Evolutionary conservation across 2,797 vertebrate genomes (phyloP).

Genomic region (Enteromius unitaeniatus): DNA sequence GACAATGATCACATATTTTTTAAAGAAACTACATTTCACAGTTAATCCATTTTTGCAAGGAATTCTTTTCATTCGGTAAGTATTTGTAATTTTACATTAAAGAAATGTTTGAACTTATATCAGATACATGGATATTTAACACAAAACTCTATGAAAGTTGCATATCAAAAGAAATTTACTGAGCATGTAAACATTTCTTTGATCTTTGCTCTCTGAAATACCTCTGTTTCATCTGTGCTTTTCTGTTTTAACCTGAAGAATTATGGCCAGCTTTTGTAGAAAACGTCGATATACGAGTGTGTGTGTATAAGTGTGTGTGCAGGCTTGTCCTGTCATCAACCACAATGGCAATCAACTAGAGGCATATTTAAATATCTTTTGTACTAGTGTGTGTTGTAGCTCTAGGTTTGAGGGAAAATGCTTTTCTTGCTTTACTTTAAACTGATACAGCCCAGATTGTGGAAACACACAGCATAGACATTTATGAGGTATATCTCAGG

Average conservation of each 20-base stretch:
- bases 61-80: not conserved
- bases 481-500: constrained; percentile 11
- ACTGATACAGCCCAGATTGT: constrained; percentile 8
- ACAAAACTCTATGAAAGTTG: not conserved
- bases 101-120: not conserved
- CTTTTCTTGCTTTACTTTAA: constrained; percentile 2
- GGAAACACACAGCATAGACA: constrained; percentile 7
- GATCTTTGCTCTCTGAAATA: constrained; percentile 76
- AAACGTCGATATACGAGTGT: constrained; percentile 28
- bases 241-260: constrained; percentile 45
- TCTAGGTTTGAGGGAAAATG: constrained; percentile 30
- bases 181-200: constrained; percentile 78
- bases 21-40: not conserved
- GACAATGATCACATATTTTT: not conserved
- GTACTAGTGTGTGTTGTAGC: constrained; percentile 39
- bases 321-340: constrained; percentile 57
- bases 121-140: not conserved
- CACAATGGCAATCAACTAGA: constrained; percentile 25
- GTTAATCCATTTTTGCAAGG: not conserved
- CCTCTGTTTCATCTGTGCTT: constrained; percentile 74
- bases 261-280: constrained; percentile 43
- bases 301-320: constrained; percentile 24
- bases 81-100: not conserved
- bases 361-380: constrained; percentile 13
- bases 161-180: constrained; percentile 53